Conservation (phyloP, 2,888 invertebrate species). For the Auanema sp. region DNA sequence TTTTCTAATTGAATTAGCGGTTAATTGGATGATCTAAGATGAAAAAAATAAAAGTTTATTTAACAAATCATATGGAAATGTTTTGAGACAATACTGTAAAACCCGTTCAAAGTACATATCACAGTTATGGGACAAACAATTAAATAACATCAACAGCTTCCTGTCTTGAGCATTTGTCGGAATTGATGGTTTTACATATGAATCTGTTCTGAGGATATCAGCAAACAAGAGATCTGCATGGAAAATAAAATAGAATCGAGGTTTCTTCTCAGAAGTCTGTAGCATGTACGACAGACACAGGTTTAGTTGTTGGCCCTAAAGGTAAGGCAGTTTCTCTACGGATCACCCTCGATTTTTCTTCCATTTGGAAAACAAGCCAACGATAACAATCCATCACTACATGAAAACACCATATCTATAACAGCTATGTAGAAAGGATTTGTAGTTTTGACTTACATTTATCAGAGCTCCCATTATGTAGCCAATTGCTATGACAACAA, state of each 20-base stretch:
- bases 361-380: slow-evolving; percentile 1
- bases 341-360: slow-evolving; percentile 8
- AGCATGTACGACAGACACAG: slow-evolving; percentile 10
- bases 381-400: slow-evolving; percentile 23
- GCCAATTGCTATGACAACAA: slow-evolving; percentile 5
- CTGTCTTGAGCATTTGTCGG: no score
- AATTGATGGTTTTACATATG: no score
- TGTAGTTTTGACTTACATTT: slow-evolving; percentile 11
- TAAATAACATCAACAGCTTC: no score
- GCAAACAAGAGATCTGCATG: no score
- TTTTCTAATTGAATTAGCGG: no score
- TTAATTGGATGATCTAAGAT: no score
- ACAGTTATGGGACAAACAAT: no score
- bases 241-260: background rate
- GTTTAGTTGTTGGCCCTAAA: slow-evolving; percentile 10
- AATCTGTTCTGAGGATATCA: no score
- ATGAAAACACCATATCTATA: slow-evolving; percentile 19
- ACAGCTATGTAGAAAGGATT: background rate
- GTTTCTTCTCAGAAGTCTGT: slow-evolving; percentile 16
- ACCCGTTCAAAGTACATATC: no score
- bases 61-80: no score
- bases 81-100: no score
- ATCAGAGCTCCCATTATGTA: slow-evolving; percentile 7
- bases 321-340: background rate
- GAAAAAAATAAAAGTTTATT: no score